Percentiles rank a stretch among this genome's conserved stretches.
These are phyloP conservation scores for Apus apus DNA, from an alignment of 2,113 vertebrate genomes.

Conservation along the genomic window DNA sequence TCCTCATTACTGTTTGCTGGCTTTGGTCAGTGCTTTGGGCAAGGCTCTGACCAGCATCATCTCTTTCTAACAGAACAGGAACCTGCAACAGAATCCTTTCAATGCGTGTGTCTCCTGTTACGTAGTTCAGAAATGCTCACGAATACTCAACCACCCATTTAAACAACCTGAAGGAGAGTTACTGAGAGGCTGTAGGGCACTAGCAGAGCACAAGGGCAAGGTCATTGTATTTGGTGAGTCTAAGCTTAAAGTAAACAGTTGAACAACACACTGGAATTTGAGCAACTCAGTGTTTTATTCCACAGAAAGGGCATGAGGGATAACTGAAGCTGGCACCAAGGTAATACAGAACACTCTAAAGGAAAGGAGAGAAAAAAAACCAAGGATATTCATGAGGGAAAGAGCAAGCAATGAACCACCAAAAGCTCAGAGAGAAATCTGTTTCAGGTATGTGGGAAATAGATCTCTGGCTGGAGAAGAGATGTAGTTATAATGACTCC, in stretches of 20 bases:
- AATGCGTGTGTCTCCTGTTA: background rate
- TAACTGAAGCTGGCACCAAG: background rate
- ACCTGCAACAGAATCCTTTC: background rate
- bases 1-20: background rate
- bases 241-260: conserved; percentile 58
- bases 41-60: background rate
- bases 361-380: background rate
- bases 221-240: background rate
- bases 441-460: background rate
- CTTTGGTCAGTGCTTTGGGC: background rate
- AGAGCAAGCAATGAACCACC: background rate
- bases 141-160: conserved; percentile 12
- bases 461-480: background rate
- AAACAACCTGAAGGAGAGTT: conserved; percentile 25
- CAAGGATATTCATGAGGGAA: background rate
- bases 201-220: background rate
- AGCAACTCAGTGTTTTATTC: conserved; percentile 10
- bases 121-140: background rate
- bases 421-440: background rate
- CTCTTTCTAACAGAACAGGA: background rate
- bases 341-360: background rate
- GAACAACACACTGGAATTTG: conserved; percentile 41
- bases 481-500: background rate
- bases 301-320: background rate
- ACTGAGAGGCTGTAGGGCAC: background rate